These are phyloP conservation scores for Leptonema lineaticorne DNA, from an alignment of 1,140 invertebrate species.

Conservation along the genomic window DNA sequence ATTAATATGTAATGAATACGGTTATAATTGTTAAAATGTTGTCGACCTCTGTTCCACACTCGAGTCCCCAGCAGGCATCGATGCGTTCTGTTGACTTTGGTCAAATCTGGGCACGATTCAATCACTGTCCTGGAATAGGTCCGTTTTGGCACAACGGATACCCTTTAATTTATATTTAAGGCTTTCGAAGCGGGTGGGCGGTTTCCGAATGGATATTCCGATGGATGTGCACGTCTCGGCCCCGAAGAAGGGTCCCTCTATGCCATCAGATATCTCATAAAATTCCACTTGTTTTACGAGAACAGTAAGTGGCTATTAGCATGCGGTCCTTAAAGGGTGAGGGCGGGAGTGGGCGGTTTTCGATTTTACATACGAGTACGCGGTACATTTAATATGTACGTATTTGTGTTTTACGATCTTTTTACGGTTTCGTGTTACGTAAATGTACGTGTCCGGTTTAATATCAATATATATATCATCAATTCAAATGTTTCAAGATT, in stretches of 20 bases:
- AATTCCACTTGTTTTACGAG: slow-evolving; percentile 13
- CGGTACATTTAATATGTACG: no score
- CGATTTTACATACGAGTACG: background rate
- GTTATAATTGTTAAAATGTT: slow-evolving; percentile 1
- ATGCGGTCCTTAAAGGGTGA: background rate
- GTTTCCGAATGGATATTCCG: background rate
- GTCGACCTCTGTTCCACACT: background rate
- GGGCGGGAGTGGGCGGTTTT: background rate
- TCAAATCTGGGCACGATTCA: slow-evolving; percentile 12
- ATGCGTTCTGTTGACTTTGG: slow-evolving; percentile 8
- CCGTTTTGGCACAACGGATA: no score
- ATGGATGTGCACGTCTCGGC: background rate
- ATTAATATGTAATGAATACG: no score
- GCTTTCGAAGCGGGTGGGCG: background rate
- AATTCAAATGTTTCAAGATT: no score
- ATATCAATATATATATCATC: no score
- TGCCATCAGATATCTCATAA: slow-evolving; percentile 18
- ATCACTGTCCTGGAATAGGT: slow-evolving; percentile 2
- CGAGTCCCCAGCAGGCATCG: background rate
- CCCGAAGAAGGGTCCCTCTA: background rate
- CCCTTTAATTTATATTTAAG: slow-evolving; percentile 33
- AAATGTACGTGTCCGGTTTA: no score
- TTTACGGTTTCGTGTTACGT: no score
- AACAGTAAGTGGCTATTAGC: background rate
- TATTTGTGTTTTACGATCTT: no score